Percentiles rank a stretch among this genome's conserved stretches.
phyloP scores from a whole-genome alignment of 1,140 invertebrate species.

The Gonioctena quinquepunctata region DNA sequence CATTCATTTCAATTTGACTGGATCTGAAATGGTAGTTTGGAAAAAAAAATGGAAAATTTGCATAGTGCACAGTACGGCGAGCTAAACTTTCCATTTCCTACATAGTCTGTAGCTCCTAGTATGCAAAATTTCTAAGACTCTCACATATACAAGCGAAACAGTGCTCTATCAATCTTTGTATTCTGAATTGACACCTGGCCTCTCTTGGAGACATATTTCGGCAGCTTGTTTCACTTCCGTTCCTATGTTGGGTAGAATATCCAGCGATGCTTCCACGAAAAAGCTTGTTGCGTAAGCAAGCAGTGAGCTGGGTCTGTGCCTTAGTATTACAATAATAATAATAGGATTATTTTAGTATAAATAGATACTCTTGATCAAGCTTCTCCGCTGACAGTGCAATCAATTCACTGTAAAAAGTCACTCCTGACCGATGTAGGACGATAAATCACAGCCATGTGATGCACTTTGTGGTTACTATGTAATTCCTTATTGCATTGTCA shows the following conservation, averaged over 20 bases:
- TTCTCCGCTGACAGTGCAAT: slow-evolving; percentile 34
- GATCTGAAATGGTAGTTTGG: too few relatives aligned
- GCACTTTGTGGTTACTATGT: background rate
- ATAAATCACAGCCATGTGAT: slow-evolving; percentile 22
- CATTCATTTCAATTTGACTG: too few relatives aligned
- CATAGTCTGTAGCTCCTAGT: too few relatives aligned
- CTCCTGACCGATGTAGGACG: slow-evolving; percentile 12
- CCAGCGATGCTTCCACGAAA: slow-evolving; percentile 52
- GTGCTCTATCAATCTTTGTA: too few relatives aligned
- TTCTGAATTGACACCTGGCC: background rate
- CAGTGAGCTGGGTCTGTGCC: slow-evolving; percentile 56
- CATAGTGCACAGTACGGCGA: too few relatives aligned
- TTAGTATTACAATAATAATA: slow-evolving; percentile 58
- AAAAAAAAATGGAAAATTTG: too few relatives aligned
- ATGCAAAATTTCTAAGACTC: too few relatives aligned
- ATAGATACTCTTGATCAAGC: slow-evolving; percentile 47
- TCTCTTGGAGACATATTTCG: background rate
- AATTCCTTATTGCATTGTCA: background rate
- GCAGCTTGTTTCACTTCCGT: slow-evolving; percentile 34
- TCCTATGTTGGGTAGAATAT: slow-evolving; percentile 52
- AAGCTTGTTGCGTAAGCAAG: slow-evolving; percentile 50
- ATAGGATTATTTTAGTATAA: slow-evolving; percentile 48
- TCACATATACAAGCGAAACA: too few relatives aligned
- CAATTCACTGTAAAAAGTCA: background rate
- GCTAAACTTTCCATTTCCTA: too few relatives aligned